Percentiles rank a stretch among this genome's conserved stretches.
phyloP scores from a whole-genome alignment of 2,113 vertebrate species.

The Cyanocitta stelleri region DNA sequence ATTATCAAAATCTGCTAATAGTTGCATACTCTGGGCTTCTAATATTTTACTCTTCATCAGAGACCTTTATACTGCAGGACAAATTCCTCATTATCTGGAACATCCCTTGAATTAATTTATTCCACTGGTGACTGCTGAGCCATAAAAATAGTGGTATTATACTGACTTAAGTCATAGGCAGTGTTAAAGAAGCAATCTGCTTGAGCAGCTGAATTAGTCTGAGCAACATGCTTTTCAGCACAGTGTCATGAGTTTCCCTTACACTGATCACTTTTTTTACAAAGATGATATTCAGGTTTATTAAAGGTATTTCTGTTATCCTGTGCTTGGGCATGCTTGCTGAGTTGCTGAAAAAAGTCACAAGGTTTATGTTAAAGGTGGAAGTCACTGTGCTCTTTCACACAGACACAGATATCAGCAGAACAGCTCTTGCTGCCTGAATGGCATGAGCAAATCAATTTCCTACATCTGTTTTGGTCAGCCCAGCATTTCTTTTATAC shows the following conservation, averaged over 20 bases:
- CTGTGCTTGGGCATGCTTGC: neutral
- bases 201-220: neutral
- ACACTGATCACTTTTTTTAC: neutral
- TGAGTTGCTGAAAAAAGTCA: neutral
- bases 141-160: neutral
- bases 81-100: neutral
- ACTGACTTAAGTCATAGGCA: neutral
- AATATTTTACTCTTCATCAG: neutral
- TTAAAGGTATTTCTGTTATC: neutral
- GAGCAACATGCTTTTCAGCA: neutral
- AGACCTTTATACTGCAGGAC: neutral
- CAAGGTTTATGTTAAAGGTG: neutral
- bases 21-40: neutral
- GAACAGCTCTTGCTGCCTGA: neutral
- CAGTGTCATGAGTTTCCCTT: neutral
- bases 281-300: neutral
- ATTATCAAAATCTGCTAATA: neutral
- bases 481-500: neutral
- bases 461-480: neutral
- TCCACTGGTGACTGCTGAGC: neutral
- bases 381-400: neutral
- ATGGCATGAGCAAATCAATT: neutral
- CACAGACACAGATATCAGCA: neutral
- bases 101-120: neutral
- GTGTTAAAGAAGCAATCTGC: neutral